phyloP scores from a whole-genome alignment of 2,113 vertebrate species.

The Gallinago paraguaiae region DNA sequence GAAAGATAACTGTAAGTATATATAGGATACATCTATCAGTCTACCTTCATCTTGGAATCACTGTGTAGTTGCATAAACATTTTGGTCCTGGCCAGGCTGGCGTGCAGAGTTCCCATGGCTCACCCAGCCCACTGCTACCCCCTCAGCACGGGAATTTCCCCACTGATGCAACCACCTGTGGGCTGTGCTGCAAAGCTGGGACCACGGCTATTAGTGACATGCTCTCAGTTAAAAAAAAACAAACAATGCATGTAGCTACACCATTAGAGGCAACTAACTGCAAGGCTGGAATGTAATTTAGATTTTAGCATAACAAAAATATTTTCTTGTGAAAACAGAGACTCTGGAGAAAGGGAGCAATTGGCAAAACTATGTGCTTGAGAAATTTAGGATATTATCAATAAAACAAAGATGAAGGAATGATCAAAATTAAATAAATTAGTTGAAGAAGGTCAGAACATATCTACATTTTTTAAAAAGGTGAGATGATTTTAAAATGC shows the following conservation, averaged over 20 bases:
- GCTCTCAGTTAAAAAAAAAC: not conserved
- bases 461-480: not conserved
- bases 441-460: not conserved
- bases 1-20: not conserved
- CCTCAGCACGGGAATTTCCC: not conserved
- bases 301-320: not conserved
- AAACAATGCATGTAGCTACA: not conserved
- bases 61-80: not conserved
- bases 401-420: not conserved
- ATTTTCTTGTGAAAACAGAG: not conserved
- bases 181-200: not conserved
- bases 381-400: not conserved
- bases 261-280: not conserved
- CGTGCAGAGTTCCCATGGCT: fast-evolving
- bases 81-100: not conserved
- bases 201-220: not conserved
- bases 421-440: not conserved
- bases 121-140: fast-evolving
- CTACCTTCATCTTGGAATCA: not conserved
- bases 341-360: not conserved
- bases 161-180: not conserved
- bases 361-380: not conserved
- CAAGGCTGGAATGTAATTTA: not conserved
- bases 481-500: not conserved
- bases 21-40: not conserved